Conservation (phyloP, 2,797 vertebrate genomes). For the Clamator glandarius region DNA sequence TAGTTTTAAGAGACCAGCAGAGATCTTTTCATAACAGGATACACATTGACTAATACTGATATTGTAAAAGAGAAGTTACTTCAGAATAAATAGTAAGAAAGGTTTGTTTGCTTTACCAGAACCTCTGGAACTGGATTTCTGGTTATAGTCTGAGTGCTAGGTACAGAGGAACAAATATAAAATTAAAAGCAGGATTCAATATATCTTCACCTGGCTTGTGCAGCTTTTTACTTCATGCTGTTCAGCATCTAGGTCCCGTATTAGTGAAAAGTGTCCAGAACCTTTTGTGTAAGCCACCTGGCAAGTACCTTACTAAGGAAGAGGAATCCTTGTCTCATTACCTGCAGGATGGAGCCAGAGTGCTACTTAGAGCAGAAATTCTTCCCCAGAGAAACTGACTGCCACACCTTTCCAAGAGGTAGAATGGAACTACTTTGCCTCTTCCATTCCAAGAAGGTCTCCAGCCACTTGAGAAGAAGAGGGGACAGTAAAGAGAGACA, state of each 20-base stretch:
- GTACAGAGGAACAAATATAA: background rate
- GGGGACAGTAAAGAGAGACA: background rate
- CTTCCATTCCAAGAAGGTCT: background rate
- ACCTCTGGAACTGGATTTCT: background rate
- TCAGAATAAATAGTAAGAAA: background rate
- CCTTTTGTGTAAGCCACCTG: background rate
- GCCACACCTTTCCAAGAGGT: background rate
- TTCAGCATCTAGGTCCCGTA: background rate
- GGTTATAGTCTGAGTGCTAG: background rate
- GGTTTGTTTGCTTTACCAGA: background rate
- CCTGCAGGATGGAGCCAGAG: background rate
- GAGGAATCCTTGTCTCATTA: background rate
- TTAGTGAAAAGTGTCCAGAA: background rate
- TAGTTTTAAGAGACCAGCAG: background rate
- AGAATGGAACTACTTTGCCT: background rate
- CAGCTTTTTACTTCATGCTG: background rate
- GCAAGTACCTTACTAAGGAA: background rate
- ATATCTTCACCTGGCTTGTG: background rate
- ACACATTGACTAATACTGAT: background rate
- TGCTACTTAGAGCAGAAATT: background rate
- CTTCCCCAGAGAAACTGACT: background rate
- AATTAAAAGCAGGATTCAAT: background rate
- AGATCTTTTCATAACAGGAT: background rate
- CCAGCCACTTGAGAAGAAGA: background rate
- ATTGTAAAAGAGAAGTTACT: background rate